Base-by-base conservation (phyloP, 1,140 invertebrate species). In the Macrosteles quadrilineatus region DNA sequence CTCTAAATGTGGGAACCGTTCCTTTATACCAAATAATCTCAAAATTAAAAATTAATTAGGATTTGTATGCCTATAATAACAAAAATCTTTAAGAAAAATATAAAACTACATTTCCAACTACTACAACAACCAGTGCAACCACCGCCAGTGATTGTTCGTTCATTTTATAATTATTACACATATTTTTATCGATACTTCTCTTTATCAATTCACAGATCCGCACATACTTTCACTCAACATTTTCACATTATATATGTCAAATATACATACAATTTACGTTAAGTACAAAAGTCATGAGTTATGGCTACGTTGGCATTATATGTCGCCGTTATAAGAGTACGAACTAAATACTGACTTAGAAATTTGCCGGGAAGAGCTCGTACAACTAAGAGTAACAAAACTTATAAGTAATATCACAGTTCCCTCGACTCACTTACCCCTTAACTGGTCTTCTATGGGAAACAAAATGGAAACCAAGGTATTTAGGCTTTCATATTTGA, bases 401-500 rank as follows among this genome's bases (percentile, higher is more conserved):
- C 55, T 59, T 59, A 59, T 25, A 6, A 25, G 55, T 59, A 59
- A 59, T 59, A 59, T 59, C 55, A 59, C 55, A 59, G 55, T 21
- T 29, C 55, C 47, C 6, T 59, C 2, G 27, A 14, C 55, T 59
- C 23, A 23, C 27, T 27, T 59, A 29, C 55, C 55, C 4, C n/a
- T n/a, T 40, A 40, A 9, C 36, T 6, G 6, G 36, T 40, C 36
- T 6, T 40, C 6, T 50, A 17, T 27, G 6, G 55, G 12, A 25
- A 12, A 59, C 2, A 4, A 59, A 59, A 14, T 29, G 25, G 21
- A 59, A 6, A 4, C 12, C 2, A 11, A 25, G 27, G 11, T 6
- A 27, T 23, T 27, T 23, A 59, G 27, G 14, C 25, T 14, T 11
- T 21, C 12, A 11, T 4, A 59, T 14, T 23, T 27, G 12, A 11